Conservation (phyloP, 2,797 vertebrate species). For the Tragelaphus eurycerus region DNA sequence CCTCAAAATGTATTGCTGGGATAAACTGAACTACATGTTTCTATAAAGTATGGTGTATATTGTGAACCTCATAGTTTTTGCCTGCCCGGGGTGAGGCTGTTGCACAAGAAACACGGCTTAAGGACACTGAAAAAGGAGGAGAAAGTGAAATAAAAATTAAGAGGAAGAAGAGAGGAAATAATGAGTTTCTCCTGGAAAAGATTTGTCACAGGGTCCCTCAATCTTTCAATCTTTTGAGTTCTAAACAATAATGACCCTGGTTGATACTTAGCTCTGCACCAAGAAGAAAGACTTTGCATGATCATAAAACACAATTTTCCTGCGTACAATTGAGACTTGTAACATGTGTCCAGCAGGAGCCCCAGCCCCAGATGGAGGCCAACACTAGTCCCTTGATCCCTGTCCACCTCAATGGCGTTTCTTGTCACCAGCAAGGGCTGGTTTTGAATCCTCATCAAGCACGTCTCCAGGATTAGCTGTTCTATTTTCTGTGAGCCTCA, state of each 20-base stretch:
- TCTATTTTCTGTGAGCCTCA: slow-evolving; percentile 66
- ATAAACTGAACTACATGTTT: not conserved
- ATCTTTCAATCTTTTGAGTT: not conserved
- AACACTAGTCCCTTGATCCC: not conserved
- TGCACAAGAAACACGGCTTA: not conserved
- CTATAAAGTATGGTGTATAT: not conserved
- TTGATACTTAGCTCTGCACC: no score
- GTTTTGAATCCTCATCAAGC: slow-evolving; percentile 38
- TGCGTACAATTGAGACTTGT: not conserved
- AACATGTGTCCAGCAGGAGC: not conserved
- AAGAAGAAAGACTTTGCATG: not conserved
- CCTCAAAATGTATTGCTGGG: not conserved
- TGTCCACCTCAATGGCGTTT: not conserved
- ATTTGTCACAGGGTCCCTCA: rapidly evolving
- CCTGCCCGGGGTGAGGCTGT: no score
- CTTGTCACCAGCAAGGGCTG: slow-evolving; percentile 20
- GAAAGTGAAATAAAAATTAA: not conserved
- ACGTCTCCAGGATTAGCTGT: slow-evolving; percentile 55
- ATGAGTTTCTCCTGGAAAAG: not conserved
- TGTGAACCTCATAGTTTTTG: rapidly evolving
- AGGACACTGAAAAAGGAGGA: not conserved
- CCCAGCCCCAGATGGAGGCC: not conserved
- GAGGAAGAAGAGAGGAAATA: not conserved
- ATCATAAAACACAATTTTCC: not conserved
- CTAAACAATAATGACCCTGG: not conserved